Evolutionary conservation across 30 jellyfish, hydroid and myxozoan species (phyloP).

Genomic region (Chrysaora quinquecirrha): DNA sequence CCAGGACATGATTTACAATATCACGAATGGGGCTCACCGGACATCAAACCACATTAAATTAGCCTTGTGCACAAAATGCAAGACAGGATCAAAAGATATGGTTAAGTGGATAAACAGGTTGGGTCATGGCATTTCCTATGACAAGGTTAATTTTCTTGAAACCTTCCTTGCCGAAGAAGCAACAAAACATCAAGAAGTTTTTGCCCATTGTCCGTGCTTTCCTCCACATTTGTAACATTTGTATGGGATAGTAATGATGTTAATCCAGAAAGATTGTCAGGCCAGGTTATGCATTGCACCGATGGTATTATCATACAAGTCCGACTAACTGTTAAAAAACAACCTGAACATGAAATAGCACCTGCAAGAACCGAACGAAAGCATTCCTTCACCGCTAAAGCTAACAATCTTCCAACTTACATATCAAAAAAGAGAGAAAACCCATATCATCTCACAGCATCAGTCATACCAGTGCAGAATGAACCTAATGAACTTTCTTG

Average conservation of each 20-base stretch:
- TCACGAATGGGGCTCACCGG: constrained; percentile 4
- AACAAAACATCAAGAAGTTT: not conserved
- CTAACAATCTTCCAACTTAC: not conserved
- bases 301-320: not conserved
- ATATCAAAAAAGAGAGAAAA: not conserved
- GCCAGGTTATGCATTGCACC: constrained; percentile 8
- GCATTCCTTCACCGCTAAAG: not conserved
- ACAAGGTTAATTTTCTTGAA: constrained; percentile 22
- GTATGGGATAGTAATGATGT: constrained; percentile 38
- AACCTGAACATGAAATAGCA: not conserved
- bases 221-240: constrained; percentile 32
- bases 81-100: constrained; percentile 32
- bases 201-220: not conserved
- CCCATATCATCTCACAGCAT: not conserved
- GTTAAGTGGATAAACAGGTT: constrained; percentile 26
- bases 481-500: not conserved
- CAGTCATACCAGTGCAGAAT: not conserved
- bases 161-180: not conserved
- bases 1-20: constrained; percentile 26
- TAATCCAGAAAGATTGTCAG: constrained; percentile 23
- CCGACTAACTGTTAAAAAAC: not conserved
- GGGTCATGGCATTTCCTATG: constrained; percentile 55
- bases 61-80: constrained; percentile 23
- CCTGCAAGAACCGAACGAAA: not conserved
- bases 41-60: constrained; percentile 25